Evolutionary conservation across 2,888 invertebrate genomes (phyloP).

Genomic region (Sphecodes monilicornis): DNA sequence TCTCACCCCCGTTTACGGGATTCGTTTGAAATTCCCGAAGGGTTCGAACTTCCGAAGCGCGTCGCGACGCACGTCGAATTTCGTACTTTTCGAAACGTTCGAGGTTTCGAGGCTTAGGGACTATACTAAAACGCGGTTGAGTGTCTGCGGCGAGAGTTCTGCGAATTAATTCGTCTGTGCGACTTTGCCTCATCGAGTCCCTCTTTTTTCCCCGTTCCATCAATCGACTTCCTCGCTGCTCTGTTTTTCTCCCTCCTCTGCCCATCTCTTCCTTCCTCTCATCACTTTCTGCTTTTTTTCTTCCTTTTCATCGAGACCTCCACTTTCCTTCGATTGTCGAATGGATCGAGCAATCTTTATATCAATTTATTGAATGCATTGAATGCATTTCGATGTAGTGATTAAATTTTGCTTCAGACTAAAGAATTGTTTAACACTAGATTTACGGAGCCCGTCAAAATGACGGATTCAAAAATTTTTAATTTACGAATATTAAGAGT

Average conservation of each 20-base stretch:
- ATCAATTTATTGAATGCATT: not conserved
- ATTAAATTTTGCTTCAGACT: not conserved
- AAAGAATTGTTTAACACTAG: not conserved
- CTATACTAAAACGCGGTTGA: conserved; percentile 43
- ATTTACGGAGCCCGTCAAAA: no score
- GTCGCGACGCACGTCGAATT: conserved; percentile 63
- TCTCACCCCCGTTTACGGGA: conserved; percentile 23
- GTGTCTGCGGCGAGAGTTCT: conserved; percentile 42
- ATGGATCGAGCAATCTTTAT: conserved; percentile 7
- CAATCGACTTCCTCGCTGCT: conserved; percentile 13
- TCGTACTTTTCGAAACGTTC: conserved; percentile 57
- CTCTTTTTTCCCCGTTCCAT: conserved; percentile 25
- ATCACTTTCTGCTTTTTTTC: not conserved
- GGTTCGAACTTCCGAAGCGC: conserved; percentile 57
- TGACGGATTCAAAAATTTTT: no score
- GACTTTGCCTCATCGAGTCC: conserved; percentile 22
- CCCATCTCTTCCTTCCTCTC: not conserved
- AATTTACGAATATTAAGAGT: no score
- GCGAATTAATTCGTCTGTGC: conserved; percentile 62
- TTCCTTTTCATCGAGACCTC: not conserved
- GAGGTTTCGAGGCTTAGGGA: conserved; percentile 41
- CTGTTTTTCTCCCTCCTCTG: not conserved
- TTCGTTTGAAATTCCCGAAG: conserved; percentile 62
- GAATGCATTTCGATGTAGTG: not conserved
- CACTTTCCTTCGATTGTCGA: not conserved